Evolutionary conservation across 2,797 vertebrate genomes (phyloP).

Genomic region (Melanotaenia boesemani): DNA sequence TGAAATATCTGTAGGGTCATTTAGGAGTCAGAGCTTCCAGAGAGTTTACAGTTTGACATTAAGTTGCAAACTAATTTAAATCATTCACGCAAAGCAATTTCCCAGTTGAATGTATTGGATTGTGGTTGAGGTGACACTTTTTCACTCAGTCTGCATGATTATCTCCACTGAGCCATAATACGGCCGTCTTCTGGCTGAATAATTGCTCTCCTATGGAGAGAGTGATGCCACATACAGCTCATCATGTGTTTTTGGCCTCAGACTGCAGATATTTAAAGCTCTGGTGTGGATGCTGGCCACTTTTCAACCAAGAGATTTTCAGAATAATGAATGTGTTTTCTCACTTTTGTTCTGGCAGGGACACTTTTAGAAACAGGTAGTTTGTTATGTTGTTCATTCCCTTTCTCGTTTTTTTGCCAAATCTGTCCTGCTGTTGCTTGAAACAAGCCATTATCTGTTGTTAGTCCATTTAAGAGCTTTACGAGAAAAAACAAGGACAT

Average conservation of each 20-base stretch:
- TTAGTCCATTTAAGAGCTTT: not conserved
- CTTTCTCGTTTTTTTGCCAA: not conserved
- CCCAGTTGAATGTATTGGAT: not conserved
- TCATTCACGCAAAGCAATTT: not conserved
- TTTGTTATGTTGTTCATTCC: not conserved
- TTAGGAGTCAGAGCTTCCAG: not conserved
- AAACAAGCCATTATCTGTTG: not conserved
- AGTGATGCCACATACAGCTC: constrained; percentile 21
- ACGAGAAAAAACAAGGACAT: not conserved
- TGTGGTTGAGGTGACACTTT: not conserved
- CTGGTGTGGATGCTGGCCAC: not conserved
- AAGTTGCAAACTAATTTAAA: constrained; percentile 1
- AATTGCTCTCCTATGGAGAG: constrained; percentile 30
- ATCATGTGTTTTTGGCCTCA: constrained; percentile 28
- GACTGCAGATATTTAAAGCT: constrained; percentile 13
- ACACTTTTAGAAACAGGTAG: not conserved
- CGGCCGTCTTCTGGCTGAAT: constrained; percentile 24
- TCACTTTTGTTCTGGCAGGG: not conserved
- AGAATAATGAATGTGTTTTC: constrained; percentile 14
- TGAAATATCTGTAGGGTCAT: not conserved
- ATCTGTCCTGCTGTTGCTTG: not conserved
- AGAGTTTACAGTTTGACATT: not conserved
- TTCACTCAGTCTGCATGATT: constrained; percentile 5
- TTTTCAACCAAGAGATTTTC: constrained; percentile 13
- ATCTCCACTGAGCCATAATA: constrained; percentile 6